Evolutionary conservation across 2,797 vertebrate species (phyloP), one percentile per base, ranked within the genome.

Genomic region (Pelochelys cantorii): DNA sequence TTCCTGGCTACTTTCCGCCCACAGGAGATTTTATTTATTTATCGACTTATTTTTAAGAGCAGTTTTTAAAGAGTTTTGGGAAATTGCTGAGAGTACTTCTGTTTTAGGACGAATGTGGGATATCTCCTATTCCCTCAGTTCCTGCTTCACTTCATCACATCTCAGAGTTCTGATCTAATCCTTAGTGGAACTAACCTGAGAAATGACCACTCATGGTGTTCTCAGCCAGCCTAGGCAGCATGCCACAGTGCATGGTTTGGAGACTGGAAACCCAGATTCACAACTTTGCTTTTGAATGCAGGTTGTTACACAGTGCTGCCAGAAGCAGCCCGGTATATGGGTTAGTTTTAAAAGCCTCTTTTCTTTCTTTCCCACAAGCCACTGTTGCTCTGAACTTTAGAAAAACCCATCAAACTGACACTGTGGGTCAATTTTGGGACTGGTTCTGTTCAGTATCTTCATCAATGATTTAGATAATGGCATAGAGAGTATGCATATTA

Each of bases 161-260:
- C 54, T 59, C 54, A 37, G 31, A 90, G 25, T n/a, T 57, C 31
- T 34, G 2, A 29, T 42, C 37, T 57, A 53, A 34, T 14, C 48
- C 15, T 25, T 13, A 57, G 20, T 8, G 34, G 48, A 65, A 25
- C 54, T 4, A 42, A 81, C 17, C 22, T 10, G 53, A 18, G 20
- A 5, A 54, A 13, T 0, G 0, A 53, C 11, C 2, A 11, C 8
- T 29, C 56, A 6, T 65, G 31, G n/a, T n/a, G 31, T 65, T 42
- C 15, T 52, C 25, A n/a, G 2, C 22, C 20, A 8, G 7, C 29
- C 81, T 53, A 81, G 11, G 31, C 31, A 17, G 17, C 42, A 1
- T 31, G 5, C 3, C 52, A 83, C 57, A 1, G 42, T 17, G 25
- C 2, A 0, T 0, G 18, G 15, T 17, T 25, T 23, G 5, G 25